Evolutionary conservation across 1,140 invertebrate species (phyloP).

Genomic region (Leptonema lineaticorne): DNA sequence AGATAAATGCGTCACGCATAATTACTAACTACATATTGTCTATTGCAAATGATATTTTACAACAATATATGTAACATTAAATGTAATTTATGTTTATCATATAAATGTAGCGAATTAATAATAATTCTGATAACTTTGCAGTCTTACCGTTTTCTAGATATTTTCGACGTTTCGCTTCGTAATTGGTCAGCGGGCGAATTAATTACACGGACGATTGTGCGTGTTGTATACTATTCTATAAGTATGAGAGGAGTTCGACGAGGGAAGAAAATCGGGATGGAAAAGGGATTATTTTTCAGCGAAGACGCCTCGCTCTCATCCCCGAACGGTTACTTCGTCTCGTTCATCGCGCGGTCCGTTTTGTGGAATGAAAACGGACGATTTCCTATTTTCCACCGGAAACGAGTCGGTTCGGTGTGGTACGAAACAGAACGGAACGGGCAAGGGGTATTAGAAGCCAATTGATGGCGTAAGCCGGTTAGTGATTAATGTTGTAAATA

Average conservation of each 20-base stretch:
- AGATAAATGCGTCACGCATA: too few relatives aligned
- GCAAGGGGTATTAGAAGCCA: not conserved
- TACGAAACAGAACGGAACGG: not conserved
- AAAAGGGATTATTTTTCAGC: conserved; percentile 3
- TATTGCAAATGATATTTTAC: too few relatives aligned
- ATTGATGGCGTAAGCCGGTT: conserved; percentile 18
- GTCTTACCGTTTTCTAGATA: too few relatives aligned
- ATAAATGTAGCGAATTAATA: too few relatives aligned
- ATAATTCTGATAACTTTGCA: too few relatives aligned
- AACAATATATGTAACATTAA: too few relatives aligned
- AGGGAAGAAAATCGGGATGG: not conserved
- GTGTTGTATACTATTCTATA: too few relatives aligned
- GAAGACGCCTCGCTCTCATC: not conserved
- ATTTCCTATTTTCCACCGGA: too few relatives aligned
- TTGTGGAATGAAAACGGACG: too few relatives aligned
- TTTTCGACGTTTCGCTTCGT: not conserved
- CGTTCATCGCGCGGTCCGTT: not conserved
- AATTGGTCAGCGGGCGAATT: not conserved
- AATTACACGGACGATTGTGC: not conserved
- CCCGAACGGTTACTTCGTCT: not conserved
- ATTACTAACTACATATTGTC: too few relatives aligned
- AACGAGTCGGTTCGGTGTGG: not conserved
- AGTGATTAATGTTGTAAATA: conserved; percentile 19
- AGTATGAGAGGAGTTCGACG: too few relatives aligned
- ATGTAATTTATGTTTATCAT: too few relatives aligned